These are phyloP conservation scores for Podargus strigoides DNA, from an alignment of 2,797 vertebrate species.

Conservation along the genomic window DNA sequence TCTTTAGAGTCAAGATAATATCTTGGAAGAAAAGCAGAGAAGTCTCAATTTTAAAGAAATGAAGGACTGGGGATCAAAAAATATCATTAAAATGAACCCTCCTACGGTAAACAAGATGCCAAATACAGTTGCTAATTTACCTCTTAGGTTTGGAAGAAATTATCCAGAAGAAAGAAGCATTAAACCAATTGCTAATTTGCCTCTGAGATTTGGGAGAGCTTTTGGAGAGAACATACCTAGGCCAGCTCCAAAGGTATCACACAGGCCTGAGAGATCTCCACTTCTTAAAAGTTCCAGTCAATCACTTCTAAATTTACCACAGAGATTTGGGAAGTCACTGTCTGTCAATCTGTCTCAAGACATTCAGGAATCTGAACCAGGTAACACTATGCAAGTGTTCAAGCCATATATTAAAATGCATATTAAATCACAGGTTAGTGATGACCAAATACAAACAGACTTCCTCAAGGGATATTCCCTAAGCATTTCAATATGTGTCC, in stretches of 20 bases:
- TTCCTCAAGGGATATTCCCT: neutral
- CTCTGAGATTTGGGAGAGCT: slow-evolving; percentile 73
- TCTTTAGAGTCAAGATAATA: slow-evolving; percentile 51
- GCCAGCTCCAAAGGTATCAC: slow-evolving; percentile 31
- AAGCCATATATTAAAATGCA: neutral
- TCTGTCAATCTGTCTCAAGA: slow-evolving; percentile 10
- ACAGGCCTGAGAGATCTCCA: slow-evolving; percentile 65
- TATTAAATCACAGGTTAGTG: neutral
- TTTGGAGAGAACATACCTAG: slow-evolving; percentile 8
- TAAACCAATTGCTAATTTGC: slow-evolving; percentile 58
- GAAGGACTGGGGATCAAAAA: slow-evolving; percentile 67
- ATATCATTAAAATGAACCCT: slow-evolving; percentile 55
- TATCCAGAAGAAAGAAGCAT: slow-evolving; percentile 51
- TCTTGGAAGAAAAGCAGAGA: slow-evolving; percentile 63
- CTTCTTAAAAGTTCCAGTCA: slow-evolving; percentile 9
- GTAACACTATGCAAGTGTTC: slow-evolving; percentile 25
- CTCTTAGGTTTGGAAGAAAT: slow-evolving; percentile 73
- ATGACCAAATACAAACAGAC: neutral
- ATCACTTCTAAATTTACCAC: slow-evolving; percentile 57
- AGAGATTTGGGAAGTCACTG: slow-evolving; percentile 52
- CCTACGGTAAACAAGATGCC: slow-evolving; percentile 57
- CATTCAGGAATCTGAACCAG: slow-evolving; percentile 24
- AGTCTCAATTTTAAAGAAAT: slow-evolving; percentile 68
- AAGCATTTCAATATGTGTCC: neutral
- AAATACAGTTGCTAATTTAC: slow-evolving; percentile 62